Percentiles rank a stretch among this genome's conserved stretches.
phyloP scores from a whole-genome alignment of 2,888 invertebrate species.

The Lepetodrilus schrolli region DNA sequence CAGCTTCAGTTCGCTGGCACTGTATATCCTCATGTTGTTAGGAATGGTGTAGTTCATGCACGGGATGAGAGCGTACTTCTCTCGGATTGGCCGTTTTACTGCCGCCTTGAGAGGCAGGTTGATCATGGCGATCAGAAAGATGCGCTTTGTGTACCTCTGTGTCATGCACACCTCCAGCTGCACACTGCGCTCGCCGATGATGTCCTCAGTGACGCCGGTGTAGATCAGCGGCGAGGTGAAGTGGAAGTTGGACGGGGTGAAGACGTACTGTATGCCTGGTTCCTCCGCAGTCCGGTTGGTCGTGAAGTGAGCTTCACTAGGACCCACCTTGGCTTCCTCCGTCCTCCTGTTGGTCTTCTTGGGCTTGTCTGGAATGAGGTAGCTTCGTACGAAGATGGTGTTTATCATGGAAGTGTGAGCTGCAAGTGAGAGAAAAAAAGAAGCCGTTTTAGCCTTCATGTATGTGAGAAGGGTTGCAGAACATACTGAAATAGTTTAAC shows the following conservation, averaged over 20 bases:
- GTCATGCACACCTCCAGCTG: constrained; percentile 68
- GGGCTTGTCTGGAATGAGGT: constrained; percentile 66
- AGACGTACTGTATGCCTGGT: constrained; percentile 54
- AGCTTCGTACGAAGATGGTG: constrained; percentile 66
- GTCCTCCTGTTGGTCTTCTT: constrained; percentile 67
- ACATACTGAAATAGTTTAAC: too few relatives aligned
- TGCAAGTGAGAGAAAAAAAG: constrained; percentile 49
- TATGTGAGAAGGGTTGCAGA: too few relatives aligned
- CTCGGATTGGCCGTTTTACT: constrained; percentile 63
- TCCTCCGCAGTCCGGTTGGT: constrained; percentile 23
- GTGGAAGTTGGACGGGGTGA: constrained; percentile 56
- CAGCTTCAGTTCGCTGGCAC: constrained; percentile 56
- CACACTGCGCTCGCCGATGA: constrained; percentile 58
- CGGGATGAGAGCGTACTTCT: constrained; percentile 64
- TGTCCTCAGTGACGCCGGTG: constrained; percentile 54
- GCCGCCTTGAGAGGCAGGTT: constrained; percentile 62
- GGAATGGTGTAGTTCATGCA: constrained; percentile 68
- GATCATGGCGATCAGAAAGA: constrained; percentile 65
- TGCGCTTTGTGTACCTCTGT: constrained; percentile 63
- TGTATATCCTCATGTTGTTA: constrained; percentile 67
- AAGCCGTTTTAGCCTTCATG: too few relatives aligned
- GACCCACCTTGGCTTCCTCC: constrained; percentile 64
- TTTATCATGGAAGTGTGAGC: constrained; percentile 70
- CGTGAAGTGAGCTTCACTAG: constrained; percentile 44
- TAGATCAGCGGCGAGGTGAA: constrained; percentile 65